Evolutionary conservation across 2,888 invertebrate species (phyloP).

Genomic region (Drosophila anomalipes): DNA sequence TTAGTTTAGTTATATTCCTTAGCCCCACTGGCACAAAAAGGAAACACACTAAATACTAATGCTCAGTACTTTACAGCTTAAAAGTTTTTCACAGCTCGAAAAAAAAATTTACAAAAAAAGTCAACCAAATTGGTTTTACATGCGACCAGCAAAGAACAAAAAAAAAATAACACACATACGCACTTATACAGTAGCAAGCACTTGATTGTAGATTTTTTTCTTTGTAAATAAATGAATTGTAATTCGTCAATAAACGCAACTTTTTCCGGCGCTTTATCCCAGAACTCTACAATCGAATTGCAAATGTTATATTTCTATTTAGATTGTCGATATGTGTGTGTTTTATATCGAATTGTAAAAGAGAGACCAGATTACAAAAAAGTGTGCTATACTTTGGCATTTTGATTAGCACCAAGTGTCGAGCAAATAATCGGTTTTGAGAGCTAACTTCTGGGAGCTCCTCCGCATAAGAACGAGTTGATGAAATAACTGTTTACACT

Average conservation of each 20-base stretch:
- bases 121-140: background rate
- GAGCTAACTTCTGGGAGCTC: background rate
- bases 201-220: slow-evolving; percentile 27
- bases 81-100: slow-evolving; percentile 25
- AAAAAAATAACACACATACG: slow-evolving; percentile 14
- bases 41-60: slow-evolving; percentile 42
- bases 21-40: background rate
- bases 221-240: slow-evolving; percentile 26
- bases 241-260: slow-evolving; percentile 30
- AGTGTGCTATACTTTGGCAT: background rate
- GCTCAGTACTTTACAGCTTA: slow-evolving; percentile 14
- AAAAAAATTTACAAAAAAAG: slow-evolving; percentile 32
- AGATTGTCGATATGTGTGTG: slow-evolving; percentile 29
- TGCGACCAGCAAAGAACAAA: slow-evolving; percentile 9
- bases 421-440: background rate
- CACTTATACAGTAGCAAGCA: slow-evolving; percentile 11
- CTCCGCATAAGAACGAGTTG: background rate
- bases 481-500: background rate
- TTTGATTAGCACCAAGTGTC: background rate
- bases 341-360: slow-evolving; percentile 21
- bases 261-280: slow-evolving; percentile 58
- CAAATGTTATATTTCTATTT: slow-evolving; percentile 35
- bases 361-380: slow-evolving; percentile 33
- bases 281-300: slow-evolving; percentile 59
- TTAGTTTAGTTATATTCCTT: background rate